These are phyloP conservation scores for Mola mola DNA, from an alignment of 2,113 vertebrate species.

Conservation along the genomic window DNA sequence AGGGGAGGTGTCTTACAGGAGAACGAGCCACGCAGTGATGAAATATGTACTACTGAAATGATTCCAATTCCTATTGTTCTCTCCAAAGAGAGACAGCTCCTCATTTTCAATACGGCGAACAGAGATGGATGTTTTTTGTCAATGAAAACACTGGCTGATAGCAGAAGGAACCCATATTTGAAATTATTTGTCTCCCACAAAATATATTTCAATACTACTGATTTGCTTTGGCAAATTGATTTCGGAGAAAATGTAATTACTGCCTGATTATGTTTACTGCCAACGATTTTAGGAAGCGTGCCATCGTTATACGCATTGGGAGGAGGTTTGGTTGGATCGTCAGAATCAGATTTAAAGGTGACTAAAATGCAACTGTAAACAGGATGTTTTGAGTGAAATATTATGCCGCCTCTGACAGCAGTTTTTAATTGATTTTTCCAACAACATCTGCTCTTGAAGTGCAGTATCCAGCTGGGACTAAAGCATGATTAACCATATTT, in stretches of 20 bases:
- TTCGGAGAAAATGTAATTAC: conserved; percentile 1
- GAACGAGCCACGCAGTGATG: conserved; percentile 31
- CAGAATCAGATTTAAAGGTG: neutral
- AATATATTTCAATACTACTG: neutral
- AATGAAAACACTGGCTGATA: no score
- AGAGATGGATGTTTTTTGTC: no score
- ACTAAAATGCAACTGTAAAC: neutral
- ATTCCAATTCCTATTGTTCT: conserved; percentile 63
- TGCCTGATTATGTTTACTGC: conserved; percentile 17
- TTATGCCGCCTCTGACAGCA: no score
- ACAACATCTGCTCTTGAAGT: no score
- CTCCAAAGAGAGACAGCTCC: conserved; percentile 41
- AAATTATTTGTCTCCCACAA: neutral
- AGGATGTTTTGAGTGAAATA: no score
- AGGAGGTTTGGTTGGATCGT: neutral
- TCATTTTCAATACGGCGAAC: no score
- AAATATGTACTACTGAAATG: conserved; percentile 64
- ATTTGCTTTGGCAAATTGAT: conserved; percentile 4
- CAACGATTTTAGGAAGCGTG: conserved; percentile 3
- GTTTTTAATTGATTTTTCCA: no score
- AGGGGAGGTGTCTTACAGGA: conserved; percentile 37
- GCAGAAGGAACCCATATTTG: neutral
- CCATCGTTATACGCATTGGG: neutral
- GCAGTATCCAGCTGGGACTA: no score
- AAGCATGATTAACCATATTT: no score